Evolutionary conservation across 2,888 invertebrate genomes (phyloP), one percentile per base, ranked within the genome.

Genomic region (Cephus pulcher): DNA sequence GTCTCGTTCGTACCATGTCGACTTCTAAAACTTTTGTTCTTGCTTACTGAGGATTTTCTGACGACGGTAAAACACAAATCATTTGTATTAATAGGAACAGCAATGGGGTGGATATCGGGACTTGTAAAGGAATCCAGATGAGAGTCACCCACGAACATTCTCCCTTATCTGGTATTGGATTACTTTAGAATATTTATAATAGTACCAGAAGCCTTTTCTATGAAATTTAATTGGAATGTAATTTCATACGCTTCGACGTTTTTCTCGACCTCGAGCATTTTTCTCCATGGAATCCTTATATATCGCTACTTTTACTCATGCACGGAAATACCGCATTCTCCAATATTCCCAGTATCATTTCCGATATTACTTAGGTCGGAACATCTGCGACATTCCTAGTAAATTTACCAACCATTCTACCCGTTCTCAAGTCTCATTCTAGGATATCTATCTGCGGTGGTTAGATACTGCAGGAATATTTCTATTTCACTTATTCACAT

Each of bases 221-320:
- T 84, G 81, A 84, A 85, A 83, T 83, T 84, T 86, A 85, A 85
- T 84, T 84, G 83, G 71, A 81, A 79, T 56, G 56, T 56, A 23
- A 56, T 56, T 23, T 40, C 23, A 40, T 56, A 56, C 23, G 56
- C 56, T 56, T 56, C 23, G 23, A 23, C 23, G 9, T 56, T 56
- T 56, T 30, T 71, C 30, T 33, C 71, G 12, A 71, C 23, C n/a
- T 30, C 71, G 9, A 23, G 23, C 34, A 34, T 71, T 71, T 71
- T 71, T 71, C 71, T 34, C 30, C 56, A 0, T 56, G 23, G 56
- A 56, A 56, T 56, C 23, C 56, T 23, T 56, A 56, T 23, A 56
- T 56, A 56, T 56, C 56, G 56, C 23, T 56, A 23, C 9, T 56
- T 56, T 56, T 23, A 56, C 56, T 56, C 56, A 23, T 56, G 56